These are phyloP conservation scores for Gonatopus flavifemur DNA, from an alignment of 1,140 invertebrate genomes.

Conservation along the genomic window DNA sequence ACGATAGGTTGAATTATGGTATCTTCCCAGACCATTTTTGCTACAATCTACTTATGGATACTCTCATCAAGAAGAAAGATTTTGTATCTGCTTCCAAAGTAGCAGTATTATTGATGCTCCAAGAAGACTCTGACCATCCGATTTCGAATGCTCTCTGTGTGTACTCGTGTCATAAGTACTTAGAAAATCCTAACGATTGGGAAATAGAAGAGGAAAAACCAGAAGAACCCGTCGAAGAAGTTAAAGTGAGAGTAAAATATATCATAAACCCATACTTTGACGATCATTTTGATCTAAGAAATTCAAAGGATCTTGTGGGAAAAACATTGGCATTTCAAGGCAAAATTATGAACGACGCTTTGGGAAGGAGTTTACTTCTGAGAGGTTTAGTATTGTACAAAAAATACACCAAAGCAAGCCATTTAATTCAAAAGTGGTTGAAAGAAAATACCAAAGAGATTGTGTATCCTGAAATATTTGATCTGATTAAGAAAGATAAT, in stretches of 20 bases:
- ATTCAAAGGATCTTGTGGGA: constrained; percentile 69
- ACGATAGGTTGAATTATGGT: constrained; percentile 84
- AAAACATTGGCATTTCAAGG: constrained; percentile 75
- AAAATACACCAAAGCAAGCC: constrained; percentile 65
- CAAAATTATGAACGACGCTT: constrained; percentile 54
- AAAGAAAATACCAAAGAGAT: constrained; percentile 33
- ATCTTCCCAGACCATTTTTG: constrained; percentile 82
- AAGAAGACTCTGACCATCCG: constrained; percentile 81
- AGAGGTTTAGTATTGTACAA: constrained; percentile 70
- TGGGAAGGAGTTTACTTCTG: constrained; percentile 68
- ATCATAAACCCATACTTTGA: constrained; percentile 82
- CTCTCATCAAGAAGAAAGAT: constrained; percentile 71
- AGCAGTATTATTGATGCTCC: constrained; percentile 79
- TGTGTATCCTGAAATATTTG: constrained; percentile 52
- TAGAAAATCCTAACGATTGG: constrained; percentile 65
- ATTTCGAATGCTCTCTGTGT: constrained; percentile 71
- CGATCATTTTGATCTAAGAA: constrained; percentile 82
- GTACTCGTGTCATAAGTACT: constrained; percentile 75
- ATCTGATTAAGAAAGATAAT: constrained; percentile 47
- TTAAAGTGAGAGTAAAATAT: constrained; percentile 77
- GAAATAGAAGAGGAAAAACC: constrained; percentile 47
- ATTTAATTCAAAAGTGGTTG: constrained; percentile 47
- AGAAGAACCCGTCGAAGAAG: constrained; percentile 63
- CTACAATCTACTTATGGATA: constrained; percentile 81
- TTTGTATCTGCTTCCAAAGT: constrained; percentile 74